These are phyloP conservation scores for Lithosia quadra DNA, from an alignment of 2,888 invertebrate species.

Conservation along the genomic window DNA sequence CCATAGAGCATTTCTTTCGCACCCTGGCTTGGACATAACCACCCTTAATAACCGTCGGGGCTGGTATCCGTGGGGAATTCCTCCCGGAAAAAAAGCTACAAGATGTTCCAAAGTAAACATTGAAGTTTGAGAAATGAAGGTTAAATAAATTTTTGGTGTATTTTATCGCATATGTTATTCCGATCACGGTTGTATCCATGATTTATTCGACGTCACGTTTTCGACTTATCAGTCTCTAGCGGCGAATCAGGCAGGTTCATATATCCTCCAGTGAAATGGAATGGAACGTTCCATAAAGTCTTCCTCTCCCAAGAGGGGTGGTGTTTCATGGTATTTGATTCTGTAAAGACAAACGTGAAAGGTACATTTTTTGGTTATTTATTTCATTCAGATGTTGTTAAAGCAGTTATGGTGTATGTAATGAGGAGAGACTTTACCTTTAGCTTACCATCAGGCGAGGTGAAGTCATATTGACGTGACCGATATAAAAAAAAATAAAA, in stretches of 20 bases:
- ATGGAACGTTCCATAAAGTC: constrained; percentile 50
- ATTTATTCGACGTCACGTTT: constrained; percentile 74
- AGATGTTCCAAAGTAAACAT: constrained; percentile 4
- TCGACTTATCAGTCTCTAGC: constrained; percentile 70
- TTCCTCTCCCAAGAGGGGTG: constrained; percentile 24
- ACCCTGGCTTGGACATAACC: too few species aligned
- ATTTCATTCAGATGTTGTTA: neutral
- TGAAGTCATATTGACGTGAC: too few species aligned
- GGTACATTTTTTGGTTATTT: neutral
- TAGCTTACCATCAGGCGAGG: too few species aligned
- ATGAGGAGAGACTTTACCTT: too few species aligned
- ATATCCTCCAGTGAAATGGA: constrained; percentile 49
- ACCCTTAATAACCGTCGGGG: too few species aligned
- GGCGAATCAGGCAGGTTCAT: constrained; percentile 59
- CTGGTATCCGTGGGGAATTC: too few species aligned
- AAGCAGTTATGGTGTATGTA: neutral
- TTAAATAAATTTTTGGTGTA: constrained; percentile 44
- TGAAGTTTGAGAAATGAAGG: constrained; percentile 24
- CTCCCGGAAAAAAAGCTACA: neutral
- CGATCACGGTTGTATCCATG: constrained; percentile 61
- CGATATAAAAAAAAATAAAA: too few species aligned
- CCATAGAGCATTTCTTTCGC: too few species aligned
- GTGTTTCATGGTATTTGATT: constrained; percentile 26
- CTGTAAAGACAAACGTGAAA: constrained; percentile 25
- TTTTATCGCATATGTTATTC: constrained; percentile 56